Evolutionary conservation across 2,888 invertebrate genomes (phyloP), one percentile per base, ranked within the genome.

Genomic region (Clusia tigrina): DNA sequence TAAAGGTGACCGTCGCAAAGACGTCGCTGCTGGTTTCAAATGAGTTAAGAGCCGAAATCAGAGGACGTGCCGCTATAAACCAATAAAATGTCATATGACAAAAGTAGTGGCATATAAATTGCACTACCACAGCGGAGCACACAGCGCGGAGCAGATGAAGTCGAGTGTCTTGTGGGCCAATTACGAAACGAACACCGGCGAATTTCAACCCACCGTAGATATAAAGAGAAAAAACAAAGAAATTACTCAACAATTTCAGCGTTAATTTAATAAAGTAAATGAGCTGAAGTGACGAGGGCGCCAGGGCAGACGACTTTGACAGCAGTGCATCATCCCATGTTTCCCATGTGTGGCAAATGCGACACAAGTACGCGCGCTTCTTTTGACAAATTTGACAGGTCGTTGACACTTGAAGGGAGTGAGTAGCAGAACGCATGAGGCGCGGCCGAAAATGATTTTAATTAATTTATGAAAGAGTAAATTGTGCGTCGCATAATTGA

Each of bases 381-480:
- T 57, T 51, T 58, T 63, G 61, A 65, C 63, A 63, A 63, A 58
- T 67, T 65, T 64, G 67, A 64, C 67, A 67, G 67, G 63, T 68
- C 62, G 66, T 66, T 68, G 64, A 66, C 66, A 60, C 51, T 62
- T 42, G 54, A 62, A 55, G 58, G 42, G 46, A 9, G 12, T 46
- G 48, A 37, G 52, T 55, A n/a, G n/a, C n/a, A n/a, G n/a, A n/a
- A n/a, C n/a, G n/a, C n/a, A n/a, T 46, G 25, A 38, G 42, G 53
- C 24, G 51, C 12, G n/a, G 22, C 38, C 60, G 37, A 26, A 2
- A 24, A n/a, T 51, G 17, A 54, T n/a, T 59, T 58, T 18, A 54
- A 56, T 56, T 55, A 55, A 59, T 60, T 59, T 55, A 42, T 60
- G 52, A 54, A 12, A 12, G 57, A 53, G 10, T n/a, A 57, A 58